Evolutionary conservation across 2,888 invertebrate species (phyloP).

Genomic region (Chloromyia formosa): DNA sequence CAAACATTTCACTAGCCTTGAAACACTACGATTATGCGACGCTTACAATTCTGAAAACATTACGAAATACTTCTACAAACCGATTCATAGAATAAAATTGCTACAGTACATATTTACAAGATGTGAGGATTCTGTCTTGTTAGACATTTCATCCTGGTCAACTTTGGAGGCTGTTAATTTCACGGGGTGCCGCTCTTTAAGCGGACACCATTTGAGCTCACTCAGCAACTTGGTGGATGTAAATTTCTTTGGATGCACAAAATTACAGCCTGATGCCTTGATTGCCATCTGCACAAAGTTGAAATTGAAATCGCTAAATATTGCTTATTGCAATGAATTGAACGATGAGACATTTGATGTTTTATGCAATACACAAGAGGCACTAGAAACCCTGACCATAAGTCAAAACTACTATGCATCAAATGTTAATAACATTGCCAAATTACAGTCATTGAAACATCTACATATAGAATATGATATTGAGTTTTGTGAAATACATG

Average conservation of each 20-base stretch:
- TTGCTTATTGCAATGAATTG: background rate
- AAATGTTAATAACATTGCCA: background rate
- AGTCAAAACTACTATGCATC: background rate
- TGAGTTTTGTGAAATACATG: background rate
- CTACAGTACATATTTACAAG: background rate
- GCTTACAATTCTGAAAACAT: background rate
- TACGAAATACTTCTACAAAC: background rate
- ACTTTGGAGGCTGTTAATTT: background rate
- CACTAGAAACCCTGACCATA: background rate
- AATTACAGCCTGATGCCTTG: background rate
- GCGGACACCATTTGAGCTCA: background rate
- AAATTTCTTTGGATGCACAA: background rate
- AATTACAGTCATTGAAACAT: background rate
- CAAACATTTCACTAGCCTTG: background rate
- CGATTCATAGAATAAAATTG: background rate
- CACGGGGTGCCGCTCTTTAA: background rate
- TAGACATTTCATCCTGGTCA: background rate
- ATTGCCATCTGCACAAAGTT: background rate
- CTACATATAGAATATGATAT: background rate
- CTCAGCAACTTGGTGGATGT: background rate
- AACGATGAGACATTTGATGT: background rate
- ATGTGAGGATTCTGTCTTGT: background rate
- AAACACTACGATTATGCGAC: background rate
- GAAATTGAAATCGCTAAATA: background rate
- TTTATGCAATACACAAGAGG: background rate